Base-by-base conservation (phyloP, 2,113 vertebrate species). In the Bagarius yarrelli region DNA sequence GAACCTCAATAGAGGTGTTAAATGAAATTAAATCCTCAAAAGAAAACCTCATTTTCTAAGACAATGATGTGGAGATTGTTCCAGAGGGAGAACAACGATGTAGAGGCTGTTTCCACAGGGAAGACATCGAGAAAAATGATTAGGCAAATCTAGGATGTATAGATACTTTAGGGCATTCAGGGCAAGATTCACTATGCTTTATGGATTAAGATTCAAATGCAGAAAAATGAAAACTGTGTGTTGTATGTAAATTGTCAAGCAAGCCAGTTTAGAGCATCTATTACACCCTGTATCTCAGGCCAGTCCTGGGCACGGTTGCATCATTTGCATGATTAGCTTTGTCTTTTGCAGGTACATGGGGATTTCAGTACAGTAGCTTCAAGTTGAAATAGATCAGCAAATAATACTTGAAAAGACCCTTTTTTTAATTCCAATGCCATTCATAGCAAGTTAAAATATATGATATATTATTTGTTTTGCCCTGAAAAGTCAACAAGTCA, bases 401-500 rank as follows among this genome's bases (percentile, higher is more conserved):
- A 34, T 25, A 76, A 27, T 63, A 27, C 15, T 34, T 14, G n/a
- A 67, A 36, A 67, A 19, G 34, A 25, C 44, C 44, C 61, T n/a
- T 70, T 11, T 44, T 5, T 18, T 55, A 9, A 40, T 55, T 64
- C 30, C 11, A 52, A 15, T 40, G 36, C 36, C 36, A 60, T 34
- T 14, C 18, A 52, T n/a, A 67, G 34, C n/a, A 36, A 25, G 50
- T 40, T 69, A 50, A 52, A 79, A 30, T 53, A 16, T 56, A 34
- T 66, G 27, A 50, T 55, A 12, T 67, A 32, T 55, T 36, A 76
- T 21, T 79, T 53, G 36, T 40, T 34, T 25, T 67, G 50, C 67
- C 32, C 52, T 70, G 32, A 57, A 44, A 63, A 79, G 55, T 67
- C 66, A 56, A 34, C 70, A 55, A 55, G 64, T 69, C 18, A 61